Evolutionary conservation across 1,140 invertebrate genomes (phyloP).

Genomic region (Drosophila pseudoananassae): DNA sequence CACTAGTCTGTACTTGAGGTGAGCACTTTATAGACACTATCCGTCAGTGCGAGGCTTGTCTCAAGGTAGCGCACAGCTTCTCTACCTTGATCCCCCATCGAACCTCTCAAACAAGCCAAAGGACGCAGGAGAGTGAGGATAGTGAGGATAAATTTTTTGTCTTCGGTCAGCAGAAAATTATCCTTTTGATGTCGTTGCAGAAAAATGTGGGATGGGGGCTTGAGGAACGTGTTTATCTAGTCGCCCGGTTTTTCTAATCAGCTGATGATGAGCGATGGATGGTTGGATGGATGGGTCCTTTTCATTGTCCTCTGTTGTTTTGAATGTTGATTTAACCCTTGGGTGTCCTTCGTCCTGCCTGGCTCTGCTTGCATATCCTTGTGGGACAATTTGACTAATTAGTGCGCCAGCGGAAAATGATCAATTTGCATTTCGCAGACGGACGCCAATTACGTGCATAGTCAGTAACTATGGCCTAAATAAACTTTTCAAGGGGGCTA

Average conservation of each 20-base stretch:
- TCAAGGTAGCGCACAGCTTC: slow-evolving; percentile 28
- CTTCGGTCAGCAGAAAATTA: slow-evolving; percentile 35
- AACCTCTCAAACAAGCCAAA: slow-evolving; percentile 4
- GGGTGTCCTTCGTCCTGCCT: slow-evolving; percentile 8
- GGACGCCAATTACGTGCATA: slow-evolving; percentile 62
- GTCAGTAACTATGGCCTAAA: slow-evolving; percentile 32
- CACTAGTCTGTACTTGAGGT: slow-evolving; percentile 29
- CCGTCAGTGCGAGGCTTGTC: slow-evolving; percentile 43
- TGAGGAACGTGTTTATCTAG: slow-evolving; percentile 70
- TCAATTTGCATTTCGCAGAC: slow-evolving; percentile 75
- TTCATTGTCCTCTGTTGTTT: slow-evolving; percentile 16
- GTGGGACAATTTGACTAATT: slow-evolving; percentile 77
- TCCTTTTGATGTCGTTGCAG: slow-evolving; percentile 52
- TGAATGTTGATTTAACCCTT: slow-evolving; percentile 66
- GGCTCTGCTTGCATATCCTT: slow-evolving; percentile 17
- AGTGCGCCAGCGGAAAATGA: slow-evolving; percentile 73
- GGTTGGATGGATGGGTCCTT: slow-evolving; percentile 5
- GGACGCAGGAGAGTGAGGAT: background rate
- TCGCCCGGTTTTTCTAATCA: slow-evolving; percentile 60
- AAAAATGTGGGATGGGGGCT: slow-evolving; percentile 18
- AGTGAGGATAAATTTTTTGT: slow-evolving; percentile 1
- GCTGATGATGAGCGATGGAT: slow-evolving; percentile 52
- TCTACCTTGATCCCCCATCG: slow-evolving; percentile 34
- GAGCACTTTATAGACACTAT: slow-evolving; percentile 38
- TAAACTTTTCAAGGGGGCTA: slow-evolving; percentile 20